Base-by-base conservation (phyloP, 2,888 invertebrate genomes). In the Horisme vitalbata region DNA sequence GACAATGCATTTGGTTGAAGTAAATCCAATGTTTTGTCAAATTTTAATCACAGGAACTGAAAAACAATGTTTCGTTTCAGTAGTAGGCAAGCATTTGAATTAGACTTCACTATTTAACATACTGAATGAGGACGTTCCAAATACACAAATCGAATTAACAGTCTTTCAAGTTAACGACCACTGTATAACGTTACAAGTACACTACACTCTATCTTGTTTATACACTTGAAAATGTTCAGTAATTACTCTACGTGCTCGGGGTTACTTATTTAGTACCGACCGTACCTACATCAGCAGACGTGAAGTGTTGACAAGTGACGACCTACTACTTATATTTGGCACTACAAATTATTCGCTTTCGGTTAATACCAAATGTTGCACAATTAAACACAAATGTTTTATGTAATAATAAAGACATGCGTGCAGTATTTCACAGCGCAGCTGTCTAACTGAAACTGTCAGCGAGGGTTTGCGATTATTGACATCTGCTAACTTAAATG, bases 391-490 rank as follows among this genome's bases (percentile, higher is more conserved):
- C 15, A 15, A 18, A 41, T 21, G 24, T 38, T 35, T 32, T 30
- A 14, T 31, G 34, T 45, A 20, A 14, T 35, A 32, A 30, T 11
- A 34, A 10, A 44, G 41, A 64, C 55, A 55, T 54, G 68, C 81
- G 80, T 83, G 79, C 70, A 64, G 57, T n/a, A 57, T 77, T 62
- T 68, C 59, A 58, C 75, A 79, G 63, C 64, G 63, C 2, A n/a
- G n/a, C 18, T 18, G 72, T 67, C 69, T 62, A 67, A 70, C 68
- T 73, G 68, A 62, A 73, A 87, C 87, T 86, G 83, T 75, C 75
- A 70, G 66, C 59, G 46, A 56, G 49, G 55, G 59, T 43, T 57
- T 58, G 61, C 55, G 64, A 65, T 18, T 6, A 18, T 68, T 59
- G 59, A 50, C 63, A 66, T 68, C 68, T 65, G 66, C 63, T 64